Evolutionary conservation across 2,888 invertebrate species (phyloP), one percentile per base, ranked within the genome.

Genomic region (Hipparchia semele): DNA sequence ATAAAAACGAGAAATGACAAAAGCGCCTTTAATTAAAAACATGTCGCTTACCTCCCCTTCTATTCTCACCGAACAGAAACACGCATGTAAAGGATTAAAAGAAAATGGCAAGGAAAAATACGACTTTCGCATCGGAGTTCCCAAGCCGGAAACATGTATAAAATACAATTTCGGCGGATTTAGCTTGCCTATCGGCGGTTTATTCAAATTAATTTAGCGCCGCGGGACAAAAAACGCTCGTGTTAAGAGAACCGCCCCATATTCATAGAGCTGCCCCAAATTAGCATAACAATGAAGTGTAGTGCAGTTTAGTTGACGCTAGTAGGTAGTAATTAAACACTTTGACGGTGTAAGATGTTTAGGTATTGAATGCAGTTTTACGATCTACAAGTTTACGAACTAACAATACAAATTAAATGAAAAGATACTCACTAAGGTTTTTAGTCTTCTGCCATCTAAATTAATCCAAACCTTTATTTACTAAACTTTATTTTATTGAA

Each of bases 271-370:
- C 87, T 87, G 89, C 87, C 91, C 90, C 86, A 89, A 91, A 93
- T 93, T 94, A 92, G 91, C 93, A 93, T 93, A 88, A 92, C 92
- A 93, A 94, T 92, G 91, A 93, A 91, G 90, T 90, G 91, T 90
- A 39, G 39, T 39, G 39, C 3, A 39, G 39, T 39, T 39, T 39
- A 39, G 39, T 39, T 39, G 39, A 39, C 39, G 39, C 5, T 39
- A 5, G 39, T 39, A 39, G 39, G 39, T 39, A 39, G 39, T 39
- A 39, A 39, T 39, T 39, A 39, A 39, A 39, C 39, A 39, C 39
- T 39, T 39, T 39, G 39, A 39, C 39, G 39, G 39, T 39, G 39
- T 2, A 39, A 39, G 39, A 39, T 39, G 39, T 39, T 39, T 39
- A n/a, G n/a, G n/a, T n/a, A 39, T 39, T 39, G 39, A 39, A 39